Percentiles rank a stretch among this genome's conserved stretches.
phyloP scores from a whole-genome alignment of 2,888 invertebrate species.

The Gari tellinella region DNA sequence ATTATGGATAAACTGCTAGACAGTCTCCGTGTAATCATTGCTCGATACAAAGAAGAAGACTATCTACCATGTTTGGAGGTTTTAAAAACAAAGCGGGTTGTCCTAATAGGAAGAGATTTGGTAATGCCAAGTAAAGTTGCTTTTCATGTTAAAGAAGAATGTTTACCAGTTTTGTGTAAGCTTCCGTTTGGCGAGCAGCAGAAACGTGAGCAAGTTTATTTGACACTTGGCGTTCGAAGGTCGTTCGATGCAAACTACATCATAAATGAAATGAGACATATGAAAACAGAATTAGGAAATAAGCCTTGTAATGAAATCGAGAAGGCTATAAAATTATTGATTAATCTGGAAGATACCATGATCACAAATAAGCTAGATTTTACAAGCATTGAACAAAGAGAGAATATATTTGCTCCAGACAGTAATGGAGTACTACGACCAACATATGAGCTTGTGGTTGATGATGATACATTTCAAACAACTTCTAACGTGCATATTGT shows the following conservation, averaged over 20 bases:
- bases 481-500: slow-evolving; percentile 54
- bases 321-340: slow-evolving; percentile 27
- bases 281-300: neutral
- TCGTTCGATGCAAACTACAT: slow-evolving; percentile 27
- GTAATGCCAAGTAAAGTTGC: slow-evolving; percentile 24
- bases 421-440: slow-evolving; percentile 57
- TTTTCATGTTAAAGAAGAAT: slow-evolving; percentile 18
- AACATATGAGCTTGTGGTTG: slow-evolving; percentile 66
- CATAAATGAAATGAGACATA: slow-evolving; percentile 17
- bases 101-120: slow-evolving; percentile 31
- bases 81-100: slow-evolving; percentile 1
- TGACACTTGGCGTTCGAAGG: slow-evolving; percentile 33
- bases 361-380: slow-evolving; percentile 12
- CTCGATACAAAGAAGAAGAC: too few relatives aligned
- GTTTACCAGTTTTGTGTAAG: slow-evolving; percentile 30
- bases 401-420: slow-evolving; percentile 63
- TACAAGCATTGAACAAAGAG: slow-evolving; percentile 15
- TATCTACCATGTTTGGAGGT: too few relatives aligned
- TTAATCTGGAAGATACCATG: slow-evolving; percentile 16
- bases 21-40: too few relatives aligned
- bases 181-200: slow-evolving; percentile 13
- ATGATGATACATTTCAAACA: slow-evolving; percentile 67
- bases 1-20: too few relatives aligned
- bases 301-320: slow-evolving; percentile 21
- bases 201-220: slow-evolving; percentile 2